These are phyloP conservation scores for Frieseomelitta varia DNA, from an alignment of 1,140 invertebrate genomes.

Conservation along the genomic window DNA sequence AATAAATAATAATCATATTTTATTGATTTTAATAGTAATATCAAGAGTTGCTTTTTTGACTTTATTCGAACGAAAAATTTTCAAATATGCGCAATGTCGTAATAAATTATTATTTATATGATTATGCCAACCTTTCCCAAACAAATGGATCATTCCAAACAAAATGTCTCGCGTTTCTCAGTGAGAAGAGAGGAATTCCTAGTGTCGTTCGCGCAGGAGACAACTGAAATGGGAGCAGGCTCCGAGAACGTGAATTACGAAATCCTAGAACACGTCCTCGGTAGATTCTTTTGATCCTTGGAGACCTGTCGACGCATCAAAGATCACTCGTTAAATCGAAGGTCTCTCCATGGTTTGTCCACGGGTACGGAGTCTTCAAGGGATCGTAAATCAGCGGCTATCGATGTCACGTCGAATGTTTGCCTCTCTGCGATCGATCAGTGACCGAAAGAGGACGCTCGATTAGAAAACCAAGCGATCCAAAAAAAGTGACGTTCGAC, in stretches of 20 bases:
- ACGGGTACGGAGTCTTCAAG: no score
- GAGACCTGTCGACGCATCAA: constrained; percentile 45
- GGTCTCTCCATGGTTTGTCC: not conserved
- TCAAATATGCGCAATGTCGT: no score
- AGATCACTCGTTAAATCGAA: constrained; percentile 18
- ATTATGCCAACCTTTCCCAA: no score
- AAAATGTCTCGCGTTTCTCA: not conserved
- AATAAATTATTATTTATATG: no score
- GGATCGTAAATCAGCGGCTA: constrained; percentile 33
- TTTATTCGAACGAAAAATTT: no score
- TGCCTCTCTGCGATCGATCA: not conserved
- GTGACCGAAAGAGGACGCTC: not conserved
- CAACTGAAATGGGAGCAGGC: not conserved
- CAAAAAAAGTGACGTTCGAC: not conserved
- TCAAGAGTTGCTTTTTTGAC: no score
- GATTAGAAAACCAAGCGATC: not conserved
- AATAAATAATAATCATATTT: no score
- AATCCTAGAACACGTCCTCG: not conserved
- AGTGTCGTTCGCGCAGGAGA: not conserved
- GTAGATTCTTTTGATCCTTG: constrained; percentile 46
- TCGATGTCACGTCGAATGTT: not conserved
- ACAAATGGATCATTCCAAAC: no score
- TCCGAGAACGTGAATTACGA: constrained; percentile 26
- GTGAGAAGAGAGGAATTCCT: not conserved
- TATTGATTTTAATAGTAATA: no score